Evolutionary conservation across 2,888 invertebrate species (phyloP).

Genomic region (Drosophila prostipennis): DNA sequence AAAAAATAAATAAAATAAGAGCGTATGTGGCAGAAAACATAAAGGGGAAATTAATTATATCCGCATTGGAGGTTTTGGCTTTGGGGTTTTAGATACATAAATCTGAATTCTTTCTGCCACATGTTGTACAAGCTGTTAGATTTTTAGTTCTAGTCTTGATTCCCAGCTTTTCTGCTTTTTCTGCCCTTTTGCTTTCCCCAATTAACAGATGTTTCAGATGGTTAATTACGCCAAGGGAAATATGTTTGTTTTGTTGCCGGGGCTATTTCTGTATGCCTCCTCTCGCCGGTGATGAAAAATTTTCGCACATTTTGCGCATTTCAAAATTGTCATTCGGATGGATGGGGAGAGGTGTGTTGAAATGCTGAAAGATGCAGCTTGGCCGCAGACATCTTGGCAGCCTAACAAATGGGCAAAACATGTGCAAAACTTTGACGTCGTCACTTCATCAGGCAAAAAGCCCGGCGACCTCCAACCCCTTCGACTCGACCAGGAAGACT

Average conservation of each 20-base stretch:
- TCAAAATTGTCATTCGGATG: conserved; percentile 68
- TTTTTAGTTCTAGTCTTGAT: conserved; percentile 4
- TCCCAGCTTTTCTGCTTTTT: conserved; percentile 12
- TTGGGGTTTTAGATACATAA: conserved; percentile 5
- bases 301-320: conserved; percentile 73
- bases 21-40: background rate
- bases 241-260: conserved; percentile 33
- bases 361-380: conserved; percentile 2
- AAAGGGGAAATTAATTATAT: conserved; percentile 6
- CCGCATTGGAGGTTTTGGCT: conserved; percentile 13
- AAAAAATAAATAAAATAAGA: background rate
- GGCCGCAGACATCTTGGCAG: conserved; percentile 59
- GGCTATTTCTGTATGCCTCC: conserved; percentile 57
- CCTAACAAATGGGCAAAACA: conserved; percentile 49
- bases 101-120: conserved; percentile 13
- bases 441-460: conserved; percentile 73
- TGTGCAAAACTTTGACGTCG: conserved; percentile 35
- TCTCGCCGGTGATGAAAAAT: conserved; percentile 37
- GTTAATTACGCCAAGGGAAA: conserved; percentile 60
- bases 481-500: conserved; percentile 47
- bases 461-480: conserved; percentile 34
- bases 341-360: background rate
- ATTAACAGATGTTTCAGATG: conserved; percentile 45
- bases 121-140: conserved; percentile 17
- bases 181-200: conserved; percentile 21